A percentile compares a stretch with the other conserved stretches of the same genome.
Evolutionary conservation across 1,140 invertebrate genomes (phyloP).

Genomic region (silkworm (Bombyx mori)): DNA sequence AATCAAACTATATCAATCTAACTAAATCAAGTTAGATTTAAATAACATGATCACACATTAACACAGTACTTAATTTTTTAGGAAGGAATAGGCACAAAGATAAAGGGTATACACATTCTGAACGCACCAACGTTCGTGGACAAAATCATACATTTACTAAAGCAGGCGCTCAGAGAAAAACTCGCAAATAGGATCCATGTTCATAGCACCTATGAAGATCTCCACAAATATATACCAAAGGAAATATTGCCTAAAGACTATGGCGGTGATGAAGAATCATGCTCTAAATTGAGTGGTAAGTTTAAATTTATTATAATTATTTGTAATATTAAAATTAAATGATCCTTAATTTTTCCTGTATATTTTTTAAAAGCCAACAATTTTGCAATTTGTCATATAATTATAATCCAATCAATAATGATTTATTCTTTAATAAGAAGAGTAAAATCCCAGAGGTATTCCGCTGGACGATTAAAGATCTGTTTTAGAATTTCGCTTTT

Average conservation of each 20-base stretch:
- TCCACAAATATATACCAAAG: slow-evolving; percentile 67
- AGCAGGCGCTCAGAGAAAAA: slow-evolving; percentile 65
- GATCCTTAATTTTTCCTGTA: not conserved
- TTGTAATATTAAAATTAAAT: too few species aligned
- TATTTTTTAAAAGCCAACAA: too few species aligned
- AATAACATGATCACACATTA: too few species aligned
- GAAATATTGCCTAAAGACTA: slow-evolving; percentile 70
- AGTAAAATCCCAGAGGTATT: too few species aligned
- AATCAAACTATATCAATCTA: too few species aligned
- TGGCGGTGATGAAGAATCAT: slow-evolving; percentile 50
- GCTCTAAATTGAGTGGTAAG: slow-evolving; percentile 41
- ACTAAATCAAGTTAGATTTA: too few species aligned
- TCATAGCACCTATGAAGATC: slow-evolving; percentile 54
- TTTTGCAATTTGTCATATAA: too few species aligned
- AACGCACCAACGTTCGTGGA: slow-evolving; percentile 68
- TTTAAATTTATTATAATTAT: not conserved
- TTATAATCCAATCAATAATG: too few species aligned
- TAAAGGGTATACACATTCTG: slow-evolving; percentile 75
- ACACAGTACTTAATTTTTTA: slow-evolving; percentile 29
- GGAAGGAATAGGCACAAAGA: slow-evolving; percentile 74
- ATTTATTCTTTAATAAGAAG: too few species aligned
- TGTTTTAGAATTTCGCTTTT: too few species aligned
- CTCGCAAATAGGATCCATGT: slow-evolving; percentile 63
- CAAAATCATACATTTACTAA: slow-evolving; percentile 61
- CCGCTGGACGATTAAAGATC: too few species aligned